Percentiles rank a stretch among this genome's conserved stretches.
These are phyloP conservation scores for Calliphora vomitoria DNA, from an alignment of 2,888 invertebrate genomes.

Conservation along the genomic window DNA sequence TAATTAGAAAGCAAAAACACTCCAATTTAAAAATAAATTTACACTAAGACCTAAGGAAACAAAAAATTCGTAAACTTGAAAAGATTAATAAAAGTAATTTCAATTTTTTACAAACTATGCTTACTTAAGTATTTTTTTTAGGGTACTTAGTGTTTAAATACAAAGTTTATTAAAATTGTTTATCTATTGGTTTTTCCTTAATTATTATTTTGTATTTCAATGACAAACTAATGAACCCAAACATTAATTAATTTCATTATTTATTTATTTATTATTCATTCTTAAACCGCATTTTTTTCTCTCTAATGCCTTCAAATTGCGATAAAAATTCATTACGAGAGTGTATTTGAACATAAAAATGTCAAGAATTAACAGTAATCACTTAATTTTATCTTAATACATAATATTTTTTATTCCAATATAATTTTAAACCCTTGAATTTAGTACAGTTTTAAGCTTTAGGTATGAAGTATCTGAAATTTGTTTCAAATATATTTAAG, in stretches of 20 bases:
- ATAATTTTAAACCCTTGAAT: background rate
- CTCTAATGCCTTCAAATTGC: constrained; percentile 7
- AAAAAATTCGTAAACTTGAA: background rate
- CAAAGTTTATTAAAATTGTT: too few relatives aligned
- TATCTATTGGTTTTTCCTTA: background rate
- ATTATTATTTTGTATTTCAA: background rate
- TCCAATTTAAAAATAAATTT: constrained; percentile 12
- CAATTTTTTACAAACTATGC: background rate
- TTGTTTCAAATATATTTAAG: background rate
- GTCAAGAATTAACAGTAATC: background rate
- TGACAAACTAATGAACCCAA: constrained; percentile 28
- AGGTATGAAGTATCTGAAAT: background rate
- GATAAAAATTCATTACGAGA: constrained; percentile 23
- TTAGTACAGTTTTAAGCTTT: constrained; percentile 32
- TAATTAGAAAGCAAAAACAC: background rate
- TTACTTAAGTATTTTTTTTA: too few relatives aligned
- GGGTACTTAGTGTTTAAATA: too few relatives aligned
- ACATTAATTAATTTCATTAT: constrained; percentile 28
- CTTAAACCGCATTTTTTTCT: background rate
- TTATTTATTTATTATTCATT: background rate
- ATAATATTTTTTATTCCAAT: background rate
- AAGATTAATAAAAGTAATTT: too few relatives aligned
- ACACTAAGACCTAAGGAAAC: background rate
- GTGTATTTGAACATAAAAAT: constrained; percentile 3
- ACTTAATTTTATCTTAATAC: constrained; percentile 13